These are phyloP conservation scores for Hyperoplus lanceolatus DNA, from an alignment of 2,797 vertebrate species.

Conservation along the genomic window DNA sequence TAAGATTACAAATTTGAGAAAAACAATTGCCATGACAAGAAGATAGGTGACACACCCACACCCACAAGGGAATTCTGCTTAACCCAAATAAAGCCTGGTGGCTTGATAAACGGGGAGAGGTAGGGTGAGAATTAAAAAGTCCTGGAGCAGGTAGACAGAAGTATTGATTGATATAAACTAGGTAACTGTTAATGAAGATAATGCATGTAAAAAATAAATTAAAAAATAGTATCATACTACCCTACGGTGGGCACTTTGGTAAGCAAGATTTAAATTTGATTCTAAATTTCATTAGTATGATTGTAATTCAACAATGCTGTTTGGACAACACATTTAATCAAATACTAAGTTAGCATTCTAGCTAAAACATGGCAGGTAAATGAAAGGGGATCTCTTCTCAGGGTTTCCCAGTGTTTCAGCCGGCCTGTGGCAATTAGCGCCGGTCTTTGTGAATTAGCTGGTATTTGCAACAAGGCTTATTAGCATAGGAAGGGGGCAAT, in stretches of 20 bases:
- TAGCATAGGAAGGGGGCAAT: too few relatives aligned
- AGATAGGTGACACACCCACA: constrained; percentile 35
- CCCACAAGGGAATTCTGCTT: constrained; percentile 22
- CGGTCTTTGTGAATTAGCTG: too few relatives aligned
- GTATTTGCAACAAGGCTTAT: too few relatives aligned
- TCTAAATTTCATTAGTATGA: neutral
- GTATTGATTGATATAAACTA: neutral
- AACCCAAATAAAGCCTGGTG: constrained; percentile 4
- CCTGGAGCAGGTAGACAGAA: neutral
- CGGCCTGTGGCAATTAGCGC: too few relatives aligned
- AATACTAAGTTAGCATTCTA: neutral
- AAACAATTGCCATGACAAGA: constrained; percentile 40
- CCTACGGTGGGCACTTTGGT: neutral
- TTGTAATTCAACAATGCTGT: neutral
- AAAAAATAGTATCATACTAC: neutral
- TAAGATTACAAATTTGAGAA: constrained; percentile 35
- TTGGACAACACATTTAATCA: neutral
- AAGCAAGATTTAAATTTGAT: neutral
- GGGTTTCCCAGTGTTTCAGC: too few relatives aligned
- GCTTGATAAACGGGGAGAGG: neutral
- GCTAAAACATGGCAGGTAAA: constrained; percentile 11
- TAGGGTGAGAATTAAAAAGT: neutral
- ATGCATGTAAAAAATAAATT: neutral
- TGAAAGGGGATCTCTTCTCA: too few relatives aligned
- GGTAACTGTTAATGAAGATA: neutral